Conservation (phyloP, 2,797 vertebrate species). For the Lagodon rhomboides region DNA sequence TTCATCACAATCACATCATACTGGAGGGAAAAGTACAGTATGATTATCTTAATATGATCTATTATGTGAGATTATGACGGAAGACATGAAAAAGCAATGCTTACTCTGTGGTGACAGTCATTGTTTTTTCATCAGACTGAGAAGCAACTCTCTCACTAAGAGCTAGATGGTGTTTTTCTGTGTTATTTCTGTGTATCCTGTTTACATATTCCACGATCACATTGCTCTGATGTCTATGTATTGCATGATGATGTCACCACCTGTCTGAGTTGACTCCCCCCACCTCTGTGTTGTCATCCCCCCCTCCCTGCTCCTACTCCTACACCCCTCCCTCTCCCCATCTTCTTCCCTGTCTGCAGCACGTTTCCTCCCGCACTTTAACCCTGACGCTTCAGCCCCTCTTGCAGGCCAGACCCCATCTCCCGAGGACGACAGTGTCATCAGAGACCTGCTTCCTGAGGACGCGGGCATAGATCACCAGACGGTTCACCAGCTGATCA, state of each 20-base stretch:
- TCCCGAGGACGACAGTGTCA: slow-evolving; percentile 92
- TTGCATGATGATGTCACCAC: slow-evolving; percentile 50
- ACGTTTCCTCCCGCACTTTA: slow-evolving; percentile 74
- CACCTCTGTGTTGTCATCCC: slow-evolving; percentile 47
- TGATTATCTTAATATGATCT: neutral
- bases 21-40: slow-evolving; percentile 27
- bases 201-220: slow-evolving; percentile 48
- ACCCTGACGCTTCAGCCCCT: slow-evolving; percentile 78
- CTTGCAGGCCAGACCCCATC: slow-evolving; percentile 89
- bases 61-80: slow-evolving; percentile 2
- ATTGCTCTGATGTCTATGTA: slow-evolving; percentile 40
- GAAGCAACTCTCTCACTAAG: slow-evolving; percentile 30
- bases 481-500: slow-evolving; percentile 98
- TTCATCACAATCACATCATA: slow-evolving; percentile 51
- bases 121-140: slow-evolving; percentile 42
- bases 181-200: slow-evolving; percentile 21
- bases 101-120: slow-evolving; percentile 35
- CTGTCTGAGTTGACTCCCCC: slow-evolving; percentile 52
- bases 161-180: slow-evolving; percentile 40
- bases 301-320: slow-evolving; percentile 2
- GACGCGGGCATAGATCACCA: slow-evolving; percentile 98
- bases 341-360: slow-evolving; percentile 58
- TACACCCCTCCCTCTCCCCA: slow-evolving; percentile 30
- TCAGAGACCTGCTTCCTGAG: slow-evolving; percentile 96
- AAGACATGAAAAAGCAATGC: slow-evolving; percentile 46